phyloP scores from a whole-genome alignment of 2,113 vertebrate species.

The Antennarius striatus region DNA sequence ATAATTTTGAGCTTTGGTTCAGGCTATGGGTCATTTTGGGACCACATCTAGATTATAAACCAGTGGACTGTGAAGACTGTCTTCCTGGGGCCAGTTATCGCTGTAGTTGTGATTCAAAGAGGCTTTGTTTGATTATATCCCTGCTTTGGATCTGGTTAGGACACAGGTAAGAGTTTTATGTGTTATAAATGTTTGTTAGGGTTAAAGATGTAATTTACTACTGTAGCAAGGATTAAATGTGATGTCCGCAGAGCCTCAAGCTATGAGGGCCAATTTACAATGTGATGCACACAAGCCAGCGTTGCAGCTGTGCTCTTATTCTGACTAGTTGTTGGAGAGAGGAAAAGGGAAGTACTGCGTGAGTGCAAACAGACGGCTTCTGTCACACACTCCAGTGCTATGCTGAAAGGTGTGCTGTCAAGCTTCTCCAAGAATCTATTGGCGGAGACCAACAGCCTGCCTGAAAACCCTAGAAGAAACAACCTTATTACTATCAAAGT shows the following conservation, averaged over 20 bases:
- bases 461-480: constrained; percentile 47
- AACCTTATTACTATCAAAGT: constrained; percentile 53
- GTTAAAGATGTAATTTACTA: background rate
- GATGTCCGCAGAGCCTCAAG: background rate
- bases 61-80: constrained; percentile 19
- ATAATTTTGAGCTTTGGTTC: background rate
- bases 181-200: background rate
- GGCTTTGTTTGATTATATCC: background rate
- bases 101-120: constrained; percentile 2
- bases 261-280: background rate
- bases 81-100: constrained; percentile 14
- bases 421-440: constrained; percentile 41
- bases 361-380: constrained; percentile 56
- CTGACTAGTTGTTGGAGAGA: constrained; percentile 19
- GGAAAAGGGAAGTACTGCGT: constrained; percentile 25
- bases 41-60: constrained; percentile 20
- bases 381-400: constrained; percentile 75
- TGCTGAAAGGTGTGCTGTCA: constrained; percentile 68
- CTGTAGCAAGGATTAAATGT: background rate
- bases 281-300: background rate
- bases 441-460: constrained; percentile 54
- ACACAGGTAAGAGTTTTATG: background rate
- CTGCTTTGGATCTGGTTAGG: background rate
- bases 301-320: constrained; percentile 11
- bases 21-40: constrained; percentile 5